Evolutionary conservation across 2,888 invertebrate species (phyloP), one percentile per base, ranked within the genome.

Genomic region (Sarcophaga variegata): DNA sequence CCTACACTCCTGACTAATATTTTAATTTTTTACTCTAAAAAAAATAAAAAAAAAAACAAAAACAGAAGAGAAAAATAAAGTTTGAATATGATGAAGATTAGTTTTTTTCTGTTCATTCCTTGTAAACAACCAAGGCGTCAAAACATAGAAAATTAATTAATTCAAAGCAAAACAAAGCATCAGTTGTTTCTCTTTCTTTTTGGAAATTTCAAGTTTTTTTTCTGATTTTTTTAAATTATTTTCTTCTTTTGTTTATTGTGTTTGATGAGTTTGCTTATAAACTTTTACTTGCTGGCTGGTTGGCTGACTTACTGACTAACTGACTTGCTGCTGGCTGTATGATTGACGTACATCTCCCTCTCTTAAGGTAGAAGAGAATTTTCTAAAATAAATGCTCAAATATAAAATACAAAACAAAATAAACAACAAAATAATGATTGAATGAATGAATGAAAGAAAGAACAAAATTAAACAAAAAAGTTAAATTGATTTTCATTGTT

Each of bases 401-500:
- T 47, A 22, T 45, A 5, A 45, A 80, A 37, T 20, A 70, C 59
- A 71, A 72, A 27, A 49, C 64, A 75, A 79, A 81, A 79, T 12
- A 14, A 45, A 25, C 54, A 54, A 17, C 14, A 17, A 54, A 54
- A 54, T 54, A 17, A 54, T 14, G 22, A 22, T 22, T 22, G 54
- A 54, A 54, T 1, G 17, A 54, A 14, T 14, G 14, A 54, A 14
- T 14, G 14, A 54, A 60, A 60, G 49, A n/a, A 75, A 47, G 78
- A 76, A 49, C 72, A 71, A 85, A 86, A 69, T 88, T 80, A 69
- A 85, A 83, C 80, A 88, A 88, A 88, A 37, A 88, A 88, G 88
- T 88, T 88, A 85, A 88, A 88, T 88, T 88, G 88, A 88, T 85
- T 88, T 88, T 85, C 88, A 88, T 88, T 88, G 88, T 88, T 84